A percentile compares a stretch with the other conserved stretches of the same genome.
Conservation (phyloP, 2,888 invertebrate species). For the Gonocerus acuteangulatus region DNA sequence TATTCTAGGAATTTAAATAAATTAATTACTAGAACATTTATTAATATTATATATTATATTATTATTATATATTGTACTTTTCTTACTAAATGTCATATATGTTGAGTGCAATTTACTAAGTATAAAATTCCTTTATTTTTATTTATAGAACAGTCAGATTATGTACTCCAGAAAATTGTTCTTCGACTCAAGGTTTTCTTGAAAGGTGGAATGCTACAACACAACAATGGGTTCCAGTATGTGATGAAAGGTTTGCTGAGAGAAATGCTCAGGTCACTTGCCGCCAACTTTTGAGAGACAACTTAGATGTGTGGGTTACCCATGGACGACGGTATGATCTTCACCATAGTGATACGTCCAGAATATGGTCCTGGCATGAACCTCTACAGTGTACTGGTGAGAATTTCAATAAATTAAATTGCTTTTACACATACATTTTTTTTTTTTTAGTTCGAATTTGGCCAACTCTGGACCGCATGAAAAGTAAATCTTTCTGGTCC, state of each 20-base stretch:
- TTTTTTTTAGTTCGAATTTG: too few relatives aligned
- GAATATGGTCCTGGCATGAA: slow-evolving; percentile 90
- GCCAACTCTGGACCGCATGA: too few relatives aligned
- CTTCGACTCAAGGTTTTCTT: slow-evolving; percentile 64
- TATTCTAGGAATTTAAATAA: too few relatives aligned
- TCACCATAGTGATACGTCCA: slow-evolving; percentile 74
- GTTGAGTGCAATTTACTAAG: too few relatives aligned
- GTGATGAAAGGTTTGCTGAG: slow-evolving; percentile 90
- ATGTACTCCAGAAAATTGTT: slow-evolving; percentile 66
- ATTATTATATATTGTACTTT: too few relatives aligned
- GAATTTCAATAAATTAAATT: too few relatives aligned
- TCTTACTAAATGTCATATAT: too few relatives aligned
- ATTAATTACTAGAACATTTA: too few relatives aligned
- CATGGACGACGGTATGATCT: slow-evolving; percentile 79
- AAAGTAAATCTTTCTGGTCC: too few relatives aligned
- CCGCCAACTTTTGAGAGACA: slow-evolving; percentile 80
- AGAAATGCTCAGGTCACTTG: slow-evolving; percentile 96
- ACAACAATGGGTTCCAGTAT: slow-evolving; percentile 92
- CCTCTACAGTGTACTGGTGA: slow-evolving; percentile 60
- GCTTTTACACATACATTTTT: too few relatives aligned
- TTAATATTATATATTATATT: too few relatives aligned
- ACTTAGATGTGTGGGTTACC: slow-evolving; percentile 80
- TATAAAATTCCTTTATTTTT: too few relatives aligned
- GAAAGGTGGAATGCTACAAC: slow-evolving; percentile 94
- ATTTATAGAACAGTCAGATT: slow-evolving; percentile 56